Base-by-base conservation (phyloP, 2,113 vertebrate species). In the Madoqua kirkii region DNA sequence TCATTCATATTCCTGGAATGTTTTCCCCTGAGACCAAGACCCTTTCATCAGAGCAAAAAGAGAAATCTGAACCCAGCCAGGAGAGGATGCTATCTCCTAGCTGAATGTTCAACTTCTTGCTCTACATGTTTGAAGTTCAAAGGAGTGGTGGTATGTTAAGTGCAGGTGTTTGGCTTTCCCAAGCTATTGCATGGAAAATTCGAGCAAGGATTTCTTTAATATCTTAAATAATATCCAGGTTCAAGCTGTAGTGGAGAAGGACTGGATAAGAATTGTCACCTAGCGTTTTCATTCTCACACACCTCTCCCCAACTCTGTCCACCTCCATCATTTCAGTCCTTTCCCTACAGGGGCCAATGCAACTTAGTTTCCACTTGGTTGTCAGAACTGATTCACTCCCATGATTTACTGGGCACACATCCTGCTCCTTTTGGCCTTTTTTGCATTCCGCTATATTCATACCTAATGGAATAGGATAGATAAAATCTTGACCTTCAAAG, bases 21-120 rank as follows among this genome's bases (percentile, higher is more conserved):
- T 48, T 95, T 62, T 67, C 25, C 57, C 15, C 48, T 96, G 82
- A n/a, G 13, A 4, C 16, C 27, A 93, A 19, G 6, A 83, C 15
- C 4, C 11, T 57, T 89, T 93, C 67, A 84, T 87, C 11, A 59
- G 60, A 94, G 31, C 43, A 60, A 92, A 83, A 84, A 62, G 6
- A 74, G 8, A 52, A 3, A 62, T 29, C 17, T 57, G 21, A 59
- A 45, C 1, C 19, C 6, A 43, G 27, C 81, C 54, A 59, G 27
- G 29, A 87, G 33, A 89, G 5, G 6, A 17, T 45, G 10, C 3
- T 59, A 74, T 54, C 4, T 50, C 90, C 7, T 25, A 17, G 19
- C 43, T 45, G 16, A 12, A 19, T 40, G 82, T 57, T 40, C 16
- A 54, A 31, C 10, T 55, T n/a, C 52, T 21, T 40, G 9, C 4